phyloP scores from a whole-genome alignment of 2,888 invertebrate genomes.

The Elegia similella region DNA sequence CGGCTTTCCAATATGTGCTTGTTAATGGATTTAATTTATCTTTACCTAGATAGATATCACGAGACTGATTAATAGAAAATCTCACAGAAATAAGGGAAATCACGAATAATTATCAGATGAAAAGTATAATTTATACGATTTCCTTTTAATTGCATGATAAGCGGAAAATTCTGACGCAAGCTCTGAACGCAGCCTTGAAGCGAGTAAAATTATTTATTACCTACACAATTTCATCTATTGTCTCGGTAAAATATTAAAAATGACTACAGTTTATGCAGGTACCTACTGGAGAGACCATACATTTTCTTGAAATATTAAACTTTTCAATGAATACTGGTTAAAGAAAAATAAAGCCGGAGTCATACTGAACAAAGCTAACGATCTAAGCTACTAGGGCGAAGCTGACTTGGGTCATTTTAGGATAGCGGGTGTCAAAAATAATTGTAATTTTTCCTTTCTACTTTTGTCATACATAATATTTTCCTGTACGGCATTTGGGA shows the following conservation, averaged over 20 bases:
- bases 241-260: not conserved
- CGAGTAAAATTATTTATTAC: slow-evolving; percentile 12
- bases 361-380: not conserved
- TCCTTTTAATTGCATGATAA: slow-evolving; percentile 8
- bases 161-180: slow-evolving; percentile 2
- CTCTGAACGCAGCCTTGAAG: not conserved
- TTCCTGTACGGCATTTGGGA: too few species aligned
- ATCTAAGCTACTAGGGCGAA: not conserved
- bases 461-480: too few species aligned
- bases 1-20: not conserved
- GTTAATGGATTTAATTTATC: not conserved
- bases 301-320: not conserved
- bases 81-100: not conserved
- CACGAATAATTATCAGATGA: not conserved
- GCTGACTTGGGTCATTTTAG: not conserved
- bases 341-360: not conserved
- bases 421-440: not conserved
- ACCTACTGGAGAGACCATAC: not conserved
- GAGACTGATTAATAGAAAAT: not conserved
- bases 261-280: not conserved
- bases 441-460: not conserved
- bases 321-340: not conserved
- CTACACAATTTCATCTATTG: slow-evolving; percentile 13
- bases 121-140: not conserved
- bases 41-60: too few species aligned